Conservation (phyloP, 2,797 vertebrate species). For the Potorous gilbertii region DNA sequence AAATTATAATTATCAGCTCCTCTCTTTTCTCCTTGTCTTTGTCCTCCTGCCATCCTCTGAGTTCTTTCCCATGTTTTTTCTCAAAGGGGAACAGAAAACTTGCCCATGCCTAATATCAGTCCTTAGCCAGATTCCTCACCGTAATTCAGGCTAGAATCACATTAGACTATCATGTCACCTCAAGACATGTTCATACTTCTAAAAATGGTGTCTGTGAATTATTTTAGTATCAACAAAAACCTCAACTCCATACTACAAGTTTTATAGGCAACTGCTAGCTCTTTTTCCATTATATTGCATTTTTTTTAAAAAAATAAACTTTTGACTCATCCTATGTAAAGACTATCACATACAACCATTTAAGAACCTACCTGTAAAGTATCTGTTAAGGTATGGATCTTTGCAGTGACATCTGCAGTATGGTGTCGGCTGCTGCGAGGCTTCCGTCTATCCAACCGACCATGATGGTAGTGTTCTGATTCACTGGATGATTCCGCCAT, state of each 20-base stretch:
- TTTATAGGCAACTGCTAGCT: neutral
- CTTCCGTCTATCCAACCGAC: constrained; percentile 78
- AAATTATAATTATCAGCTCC: neutral
- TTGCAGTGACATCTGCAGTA: constrained; percentile 88
- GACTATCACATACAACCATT: neutral
- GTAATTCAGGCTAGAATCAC: neutral
- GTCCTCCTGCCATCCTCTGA: neutral
- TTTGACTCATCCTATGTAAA: constrained; percentile 45
- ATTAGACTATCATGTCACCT: neutral
- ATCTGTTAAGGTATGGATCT: constrained; percentile 92
- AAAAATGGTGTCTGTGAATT: neutral
- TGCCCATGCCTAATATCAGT: neutral
- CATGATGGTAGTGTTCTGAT: constrained; percentile 87
- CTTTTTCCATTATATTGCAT: neutral
- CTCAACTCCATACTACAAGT: neutral
- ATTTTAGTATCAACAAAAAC: neutral
- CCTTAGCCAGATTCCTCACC: neutral
- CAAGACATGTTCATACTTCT: neutral
- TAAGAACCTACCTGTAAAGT: constrained; percentile 91
- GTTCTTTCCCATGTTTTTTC: neutral
- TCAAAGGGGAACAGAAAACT: neutral
- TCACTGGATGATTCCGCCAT: constrained; percentile 94
- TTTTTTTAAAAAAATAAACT: neutral
- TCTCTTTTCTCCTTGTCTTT: constrained; percentile 21
- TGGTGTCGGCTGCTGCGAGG: constrained; percentile 72